Evolutionary conservation across 92 coral and sea anemone genomes (phyloP), one percentile per base, ranked within the genome.

Genomic region (Umimayanthus chanpuru): DNA sequence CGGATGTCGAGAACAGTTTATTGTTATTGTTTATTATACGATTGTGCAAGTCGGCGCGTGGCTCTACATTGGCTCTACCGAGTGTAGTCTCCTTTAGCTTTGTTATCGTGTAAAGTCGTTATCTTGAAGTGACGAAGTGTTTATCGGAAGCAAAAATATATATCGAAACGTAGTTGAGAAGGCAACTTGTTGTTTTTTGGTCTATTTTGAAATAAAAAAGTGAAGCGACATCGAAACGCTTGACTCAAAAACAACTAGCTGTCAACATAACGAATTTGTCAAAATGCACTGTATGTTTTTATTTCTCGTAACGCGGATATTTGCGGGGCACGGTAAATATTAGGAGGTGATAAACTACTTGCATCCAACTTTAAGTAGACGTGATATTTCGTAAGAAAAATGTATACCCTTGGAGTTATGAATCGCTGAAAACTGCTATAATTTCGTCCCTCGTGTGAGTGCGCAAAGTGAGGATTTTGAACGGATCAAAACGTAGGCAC

Each of bases 391-490:
- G 79, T 4, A 40, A 65, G 53, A 68, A 86, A 86, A 86, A 73
- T n/a, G n/a, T n/a, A n/a, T n/a, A n/a, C n/a, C n/a, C n/a, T n/a
- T n/a, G n/a, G n/a, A n/a, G n/a, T n/a, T n/a, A n/a, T n/a, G n/a
- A n/a, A n/a, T n/a, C n/a, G n/a, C n/a, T n/a, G n/a, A n/a, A n/a
- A n/a, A n/a, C 80, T 74, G 47, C 71, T 47, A 4, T 20, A 86
- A 86, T 25, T 86, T 86, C 89, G 80, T 86, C 67, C 71, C 89
- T 85, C 82, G 82, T 61, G 66, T 73, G 38, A 85, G 65, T 43
- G 20, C 88, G 65, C 68, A 73, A 73, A 70, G 79, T 70, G 70
- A 85, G 71, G 79, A 18, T 21, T 85, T 73, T 41, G 61, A 73
- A n/a, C n/a, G n/a, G n/a, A n/a, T n/a, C n/a, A n/a, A n/a, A n/a